phyloP scores from a whole-genome alignment of 2,113 vertebrate species.

The Chaetodon trifascialis region DNA sequence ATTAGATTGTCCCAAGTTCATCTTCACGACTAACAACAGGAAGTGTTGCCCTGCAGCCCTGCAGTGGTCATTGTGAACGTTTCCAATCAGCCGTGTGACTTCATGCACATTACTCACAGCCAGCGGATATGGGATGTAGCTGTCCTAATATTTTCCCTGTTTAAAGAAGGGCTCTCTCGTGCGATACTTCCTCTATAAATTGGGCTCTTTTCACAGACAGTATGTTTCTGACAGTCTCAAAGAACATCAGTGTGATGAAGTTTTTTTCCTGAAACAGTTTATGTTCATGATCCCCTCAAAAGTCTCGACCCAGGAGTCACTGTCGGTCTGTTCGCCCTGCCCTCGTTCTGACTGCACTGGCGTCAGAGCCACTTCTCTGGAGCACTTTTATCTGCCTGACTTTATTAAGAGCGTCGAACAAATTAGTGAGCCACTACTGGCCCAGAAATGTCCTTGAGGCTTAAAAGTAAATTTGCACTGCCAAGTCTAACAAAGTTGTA shows the following conservation, averaged over 20 bases:
- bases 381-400: slow-evolving; percentile 48
- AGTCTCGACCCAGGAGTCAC: not conserved
- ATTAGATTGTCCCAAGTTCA: slow-evolving; percentile 41
- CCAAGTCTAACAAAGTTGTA: slow-evolving; percentile 28
- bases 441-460: slow-evolving; percentile 50
- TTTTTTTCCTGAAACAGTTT: slow-evolving; percentile 5
- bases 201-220: slow-evolving; percentile 2
- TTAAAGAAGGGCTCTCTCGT: slow-evolving; percentile 1
- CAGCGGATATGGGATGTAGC: not conserved
- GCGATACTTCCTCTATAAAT: too few relatives aligned
- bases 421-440: slow-evolving; percentile 42
- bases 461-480: slow-evolving; percentile 45
- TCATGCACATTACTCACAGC: slow-evolving; percentile 20
- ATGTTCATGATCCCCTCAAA: slow-evolving; percentile 5
- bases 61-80: slow-evolving; percentile 23
- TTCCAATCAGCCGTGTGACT: slow-evolving; percentile 30
- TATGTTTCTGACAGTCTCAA: not conserved
- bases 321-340: not conserved
- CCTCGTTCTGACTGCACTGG: not conserved
- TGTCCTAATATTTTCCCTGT: not conserved
- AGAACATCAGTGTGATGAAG: slow-evolving; percentile 1
- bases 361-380: slow-evolving; percentile 20
- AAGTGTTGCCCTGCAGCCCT: slow-evolving; percentile 16
- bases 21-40: slow-evolving; percentile 31
- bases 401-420: slow-evolving; percentile 45